phyloP scores from a whole-genome alignment of 2,888 invertebrate genomes.

The Eulithis prunata region DNA sequence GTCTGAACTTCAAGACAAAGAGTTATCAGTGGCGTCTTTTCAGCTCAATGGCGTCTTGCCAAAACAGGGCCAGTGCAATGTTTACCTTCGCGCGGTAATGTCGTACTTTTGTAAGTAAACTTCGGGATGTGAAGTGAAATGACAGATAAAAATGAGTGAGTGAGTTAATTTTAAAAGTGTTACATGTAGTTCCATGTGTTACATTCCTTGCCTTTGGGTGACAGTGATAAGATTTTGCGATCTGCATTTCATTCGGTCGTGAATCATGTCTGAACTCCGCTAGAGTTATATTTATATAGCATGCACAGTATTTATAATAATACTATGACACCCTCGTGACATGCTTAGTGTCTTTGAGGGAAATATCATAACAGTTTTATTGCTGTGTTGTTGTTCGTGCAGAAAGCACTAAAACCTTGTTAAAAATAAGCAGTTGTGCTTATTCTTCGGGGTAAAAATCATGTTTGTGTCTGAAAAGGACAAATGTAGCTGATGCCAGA shows the following conservation, averaged over 20 bases:
- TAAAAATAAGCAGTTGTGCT: too few species aligned
- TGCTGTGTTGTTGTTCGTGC: too few species aligned
- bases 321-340: too few species aligned
- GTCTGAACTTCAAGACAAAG: slow-evolving; percentile 36
- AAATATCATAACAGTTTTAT: too few species aligned
- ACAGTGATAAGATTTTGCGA: slow-evolving; percentile 19
- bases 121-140: slow-evolving; percentile 28
- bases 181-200: not conserved
- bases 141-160: slow-evolving; percentile 40
- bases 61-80: slow-evolving; percentile 60
- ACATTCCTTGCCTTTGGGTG: not conserved
- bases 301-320: not conserved
- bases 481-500: too few species aligned
- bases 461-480: too few species aligned
- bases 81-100: slow-evolving; percentile 51
- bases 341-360: too few species aligned
- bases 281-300: slow-evolving; percentile 20
- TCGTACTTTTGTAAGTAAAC: slow-evolving; percentile 29
- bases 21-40: slow-evolving; percentile 34
- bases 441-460: too few species aligned
- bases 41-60: slow-evolving; percentile 60
- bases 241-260: slow-evolving; percentile 26
- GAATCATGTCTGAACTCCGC: slow-evolving; percentile 20
- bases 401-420: too few species aligned
- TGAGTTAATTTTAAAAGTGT: slow-evolving; percentile 15